Base-by-base conservation (phyloP, 2,113 vertebrate genomes). In the Neotragus moschatus region DNA sequence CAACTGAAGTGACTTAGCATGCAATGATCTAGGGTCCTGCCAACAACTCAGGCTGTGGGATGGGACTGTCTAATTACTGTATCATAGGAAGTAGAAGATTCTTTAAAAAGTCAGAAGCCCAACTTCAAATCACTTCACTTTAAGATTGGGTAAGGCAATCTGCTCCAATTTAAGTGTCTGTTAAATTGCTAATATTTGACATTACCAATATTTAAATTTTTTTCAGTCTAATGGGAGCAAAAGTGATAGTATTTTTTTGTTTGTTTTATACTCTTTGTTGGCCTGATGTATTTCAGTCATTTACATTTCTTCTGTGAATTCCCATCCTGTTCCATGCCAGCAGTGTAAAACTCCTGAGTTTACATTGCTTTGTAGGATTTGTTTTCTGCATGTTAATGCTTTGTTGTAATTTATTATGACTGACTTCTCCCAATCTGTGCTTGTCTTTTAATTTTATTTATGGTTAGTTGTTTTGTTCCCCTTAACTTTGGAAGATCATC, bases 401-500 rank as follows among this genome's bases (percentile, higher is more conserved):
- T 51, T 63, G 2, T 55, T 93, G n/a, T 81, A 30, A 23, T 81
- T 94, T 80, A 51, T 47, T 90, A 28, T 80, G 79, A 86, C 36
- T 36, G 2, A 88, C 10, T 92, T 95, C 66, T 89, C 49, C 30
- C 61, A 30, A 60, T 90, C 51, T 93, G 49, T 92, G 75, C 26
- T 95, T 51, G 43, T 30, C 55, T 93, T 77, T 89, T 47, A 90
- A 66, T 95, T 85, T 96, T 90, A 30, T 75, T 96, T 91, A n/a
- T 81, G 55, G 77, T 89, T 93, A 79, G 47, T 82, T 93, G 43
- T 70, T 79, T 84, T 84, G n/a, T 60, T 95, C 79, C 36, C 30
- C 94, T 86, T 93, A 94, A 51, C 77, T 94, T 90, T 45, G 26
- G 56, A 96, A 96, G 93, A 87, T 30, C 30, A 80, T 96, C 47